Percentiles rank a stretch among this genome's conserved stretches.
Conservation (phyloP, 1,140 invertebrate species). For the Paracyclopina nana region DNA sequence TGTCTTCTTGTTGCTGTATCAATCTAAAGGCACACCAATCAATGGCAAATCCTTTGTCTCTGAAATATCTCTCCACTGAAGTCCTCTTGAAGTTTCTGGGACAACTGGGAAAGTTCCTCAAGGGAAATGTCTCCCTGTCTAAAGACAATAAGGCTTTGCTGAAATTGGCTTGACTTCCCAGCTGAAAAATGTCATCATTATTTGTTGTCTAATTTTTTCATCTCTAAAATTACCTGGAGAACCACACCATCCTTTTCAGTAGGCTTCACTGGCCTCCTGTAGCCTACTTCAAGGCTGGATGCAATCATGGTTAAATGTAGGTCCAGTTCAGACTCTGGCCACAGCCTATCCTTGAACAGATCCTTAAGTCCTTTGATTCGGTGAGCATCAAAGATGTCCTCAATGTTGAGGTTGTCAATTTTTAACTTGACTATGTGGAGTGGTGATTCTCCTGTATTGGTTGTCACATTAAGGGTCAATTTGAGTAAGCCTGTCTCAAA, state of each 20-base stretch:
- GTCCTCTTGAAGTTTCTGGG: background rate
- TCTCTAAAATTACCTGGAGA: too few species aligned
- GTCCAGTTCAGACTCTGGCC: background rate
- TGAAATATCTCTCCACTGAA: background rate
- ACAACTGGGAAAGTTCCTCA: background rate
- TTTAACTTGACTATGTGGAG: background rate
- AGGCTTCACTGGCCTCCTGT: background rate
- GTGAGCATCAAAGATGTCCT: conserved; percentile 3
- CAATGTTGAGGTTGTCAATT: background rate
- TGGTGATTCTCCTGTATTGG: background rate
- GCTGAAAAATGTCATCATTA: too few species aligned
- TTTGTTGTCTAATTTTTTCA: too few species aligned
- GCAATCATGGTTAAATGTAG: background rate
- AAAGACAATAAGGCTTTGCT: background rate
- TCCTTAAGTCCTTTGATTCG: conserved; percentile 1
- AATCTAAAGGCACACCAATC: background rate
- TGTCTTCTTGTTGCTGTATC: too few species aligned
- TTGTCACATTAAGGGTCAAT: background rate
- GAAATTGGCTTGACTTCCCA: conserved; percentile 2
- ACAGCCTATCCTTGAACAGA: background rate
- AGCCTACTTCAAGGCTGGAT: background rate
- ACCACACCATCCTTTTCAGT: background rate
- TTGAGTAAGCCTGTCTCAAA: background rate
- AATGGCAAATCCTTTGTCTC: background rate
- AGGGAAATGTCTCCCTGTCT: background rate